Evolutionary conservation across 2,113 vertebrate genomes (phyloP), one percentile per base, ranked within the genome.

Genomic region (Oncorhynchus tshawytscha): DNA sequence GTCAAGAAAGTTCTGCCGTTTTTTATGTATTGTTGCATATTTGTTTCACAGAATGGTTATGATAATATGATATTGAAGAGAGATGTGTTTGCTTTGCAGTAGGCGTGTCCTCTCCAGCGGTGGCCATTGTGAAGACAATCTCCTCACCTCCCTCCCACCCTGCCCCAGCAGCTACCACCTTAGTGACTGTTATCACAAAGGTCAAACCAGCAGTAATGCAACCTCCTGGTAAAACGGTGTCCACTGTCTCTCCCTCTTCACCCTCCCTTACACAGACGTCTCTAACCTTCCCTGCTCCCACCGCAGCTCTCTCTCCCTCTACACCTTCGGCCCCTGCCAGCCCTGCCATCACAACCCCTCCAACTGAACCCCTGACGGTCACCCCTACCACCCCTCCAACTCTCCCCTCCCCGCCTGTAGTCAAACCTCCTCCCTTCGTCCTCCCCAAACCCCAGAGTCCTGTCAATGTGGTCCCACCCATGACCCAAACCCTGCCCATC

Each of bases 371-470:
- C 13, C n/a, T 62, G 59, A 8, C 20, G 5, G 59, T 62, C 54
- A 20, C 54, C 54, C 54, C 54, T 20, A 18, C 16, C 39, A 31
- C 1, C 12, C 45, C 45, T 0, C 34, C 74, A 25, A 78, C 67
- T 48, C 80, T 76, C 67, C 75, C 84, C 3, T 77, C 84, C 0
- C 68, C 81, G 11, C 27, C 82, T 51, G 6, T 74, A 12, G 77
- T 84, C 60, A 91, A 88, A 74, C 48, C 81, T 0, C 86, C 86
- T n/a, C 87, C 91, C 5, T 83, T 91, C 62, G 76, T 91, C 79
- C 48, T 85, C 11, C 83, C 88, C 64, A 94, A 94, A 81, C 89
- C 91, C 5, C 88, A 88, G 75, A 94, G 90, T 77, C 91, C 92
- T 51, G 70, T 93, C 8, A 93, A 91, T 8, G 81, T 93, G 31